These are phyloP conservation scores for Bruchidius siliquastri DNA, from an alignment of 2,888 invertebrate genomes.

Conservation along the genomic window DNA sequence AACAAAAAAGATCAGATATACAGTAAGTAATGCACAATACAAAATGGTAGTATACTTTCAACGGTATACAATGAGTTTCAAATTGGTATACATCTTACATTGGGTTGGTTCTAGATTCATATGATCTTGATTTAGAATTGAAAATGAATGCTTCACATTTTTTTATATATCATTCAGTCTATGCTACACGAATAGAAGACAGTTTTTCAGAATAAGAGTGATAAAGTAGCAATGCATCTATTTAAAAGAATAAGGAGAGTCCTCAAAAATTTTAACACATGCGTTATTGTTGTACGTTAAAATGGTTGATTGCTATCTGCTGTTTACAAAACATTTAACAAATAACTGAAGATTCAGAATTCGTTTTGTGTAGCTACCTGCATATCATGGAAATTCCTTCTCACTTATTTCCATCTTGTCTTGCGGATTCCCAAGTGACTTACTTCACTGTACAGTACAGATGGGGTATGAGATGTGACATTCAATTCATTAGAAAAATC, in stretches of 20 bases:
- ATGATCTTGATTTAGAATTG: not conserved
- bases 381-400: too few species aligned
- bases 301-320: not conserved
- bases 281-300: not conserved
- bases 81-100: slow-evolving; percentile 2
- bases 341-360: too few species aligned
- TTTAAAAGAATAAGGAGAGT: not conserved
- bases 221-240: not conserved
- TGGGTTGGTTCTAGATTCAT: not conserved
- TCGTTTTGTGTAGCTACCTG: too few species aligned
- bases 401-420: too few species aligned
- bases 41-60: slow-evolving; percentile 14
- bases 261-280: not conserved
- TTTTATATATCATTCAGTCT: too few species aligned
- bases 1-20: slow-evolving; percentile 3
- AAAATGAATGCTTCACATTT: not conserved
- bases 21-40: slow-evolving; percentile 14
- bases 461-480: too few species aligned
- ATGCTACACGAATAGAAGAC: too few species aligned
- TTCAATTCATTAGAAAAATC: not conserved
- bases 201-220: not conserved
- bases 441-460: too few species aligned
- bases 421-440: too few species aligned
- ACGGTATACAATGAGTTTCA: slow-evolving; percentile 12
- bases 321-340: not conserved